Evolutionary conservation across 2,113 vertebrate genomes (phyloP).

Genomic region (Myotis yumanensis): DNA sequence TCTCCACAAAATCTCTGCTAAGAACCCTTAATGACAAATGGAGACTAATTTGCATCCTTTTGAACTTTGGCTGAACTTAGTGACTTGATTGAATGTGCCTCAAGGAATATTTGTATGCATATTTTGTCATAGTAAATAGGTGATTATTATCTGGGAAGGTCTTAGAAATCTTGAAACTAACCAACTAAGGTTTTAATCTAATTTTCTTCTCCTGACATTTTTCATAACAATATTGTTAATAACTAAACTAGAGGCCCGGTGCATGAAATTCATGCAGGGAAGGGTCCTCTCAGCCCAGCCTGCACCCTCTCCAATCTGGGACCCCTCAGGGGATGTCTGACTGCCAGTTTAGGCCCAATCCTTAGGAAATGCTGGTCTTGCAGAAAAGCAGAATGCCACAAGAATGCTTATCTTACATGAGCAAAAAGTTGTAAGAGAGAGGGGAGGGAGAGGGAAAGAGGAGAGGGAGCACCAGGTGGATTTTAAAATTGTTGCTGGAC

Average conservation of each 20-base stretch:
- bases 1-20: not conserved
- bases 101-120: not conserved
- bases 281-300: too few species aligned
- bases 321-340: too few species aligned
- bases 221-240: constrained; percentile 1
- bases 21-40: not conserved
- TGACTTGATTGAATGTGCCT: not conserved
- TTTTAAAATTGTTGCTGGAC: too few species aligned
- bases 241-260: not conserved
- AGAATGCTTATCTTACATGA: too few species aligned
- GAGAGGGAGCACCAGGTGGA: too few species aligned
- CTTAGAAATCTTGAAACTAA: not conserved
- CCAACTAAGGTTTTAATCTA: not conserved
- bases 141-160: not conserved
- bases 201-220: not conserved
- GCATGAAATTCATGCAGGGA: too few species aligned
- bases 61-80: not conserved
- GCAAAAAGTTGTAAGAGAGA: too few species aligned
- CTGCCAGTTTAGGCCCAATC: too few species aligned
- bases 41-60: not conserved
- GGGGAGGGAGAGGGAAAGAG: too few species aligned
- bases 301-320: too few species aligned
- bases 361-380: too few species aligned
- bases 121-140: not conserved
- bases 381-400: too few species aligned